A percentile compares a stretch with the other conserved stretches of the same genome.
These are phyloP conservation scores for Ophioderma brevispina DNA, from an alignment of 35 echinoderm and acorn worm genomes.

Conservation along the genomic window DNA sequence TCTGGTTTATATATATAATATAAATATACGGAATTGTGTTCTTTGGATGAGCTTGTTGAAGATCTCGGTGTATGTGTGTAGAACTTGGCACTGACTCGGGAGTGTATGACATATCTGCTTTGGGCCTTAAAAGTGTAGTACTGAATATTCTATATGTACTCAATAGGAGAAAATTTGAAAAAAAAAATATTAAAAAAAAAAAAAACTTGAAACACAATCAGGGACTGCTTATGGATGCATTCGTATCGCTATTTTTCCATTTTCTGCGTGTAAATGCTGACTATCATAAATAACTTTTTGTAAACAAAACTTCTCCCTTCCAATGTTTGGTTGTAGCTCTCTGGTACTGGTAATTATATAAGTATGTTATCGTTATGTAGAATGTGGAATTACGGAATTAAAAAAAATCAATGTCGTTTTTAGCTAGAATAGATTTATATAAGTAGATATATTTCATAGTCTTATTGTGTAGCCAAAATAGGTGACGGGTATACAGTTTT, in stretches of 20 bases:
- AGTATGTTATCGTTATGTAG: neutral
- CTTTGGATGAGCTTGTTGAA: neutral
- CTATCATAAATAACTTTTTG: neutral
- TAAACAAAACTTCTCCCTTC: neutral
- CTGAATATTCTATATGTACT: constrained; percentile 14
- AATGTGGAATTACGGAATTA: constrained; percentile 4
- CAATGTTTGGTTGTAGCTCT: neutral
- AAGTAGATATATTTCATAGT: neutral
- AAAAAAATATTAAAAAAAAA: constrained; percentile 7
- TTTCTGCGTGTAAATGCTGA: constrained; percentile 8
- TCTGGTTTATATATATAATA: too few species aligned
- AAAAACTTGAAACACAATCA: neutral
- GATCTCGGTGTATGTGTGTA: neutral
- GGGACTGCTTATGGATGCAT: constrained; percentile 3
- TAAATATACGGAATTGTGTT: neutral
- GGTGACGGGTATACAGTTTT: constrained; percentile 1
- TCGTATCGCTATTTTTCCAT: constrained; percentile 5
- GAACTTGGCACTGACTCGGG: neutral
- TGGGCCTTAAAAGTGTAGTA: constrained; percentile 10
- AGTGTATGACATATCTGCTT: neutral
- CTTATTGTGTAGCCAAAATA: neutral
- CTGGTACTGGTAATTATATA: neutral
- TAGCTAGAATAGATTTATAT: neutral
- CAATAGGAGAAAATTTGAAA: neutral
- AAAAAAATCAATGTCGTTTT: neutral